phyloP scores from a whole-genome alignment of 2,113 vertebrate species.

The Regulus satrapa region DNA sequence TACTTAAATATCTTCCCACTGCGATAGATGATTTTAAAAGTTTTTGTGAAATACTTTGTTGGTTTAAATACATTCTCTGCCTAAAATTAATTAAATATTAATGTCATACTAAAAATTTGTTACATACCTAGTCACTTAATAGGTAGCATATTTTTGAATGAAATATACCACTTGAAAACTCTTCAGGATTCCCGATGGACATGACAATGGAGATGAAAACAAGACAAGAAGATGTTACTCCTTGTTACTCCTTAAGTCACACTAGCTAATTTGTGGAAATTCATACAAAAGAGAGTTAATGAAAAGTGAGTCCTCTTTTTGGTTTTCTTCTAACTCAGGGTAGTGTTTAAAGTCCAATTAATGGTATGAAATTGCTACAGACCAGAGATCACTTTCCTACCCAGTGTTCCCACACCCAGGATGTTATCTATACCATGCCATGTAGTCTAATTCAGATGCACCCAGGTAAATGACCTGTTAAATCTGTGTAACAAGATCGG shows the following conservation, averaged over 20 bases:
- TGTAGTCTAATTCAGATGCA: not conserved
- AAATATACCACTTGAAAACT: not conserved
- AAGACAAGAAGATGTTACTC: not conserved
- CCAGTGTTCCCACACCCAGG: rapidly evolving
- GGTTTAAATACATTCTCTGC: not conserved
- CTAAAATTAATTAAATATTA: not conserved
- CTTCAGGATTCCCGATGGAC: not conserved
- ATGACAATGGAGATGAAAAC: not conserved
- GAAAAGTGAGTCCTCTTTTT: not conserved
- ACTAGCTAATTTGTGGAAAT: not conserved
- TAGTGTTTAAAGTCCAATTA: not conserved
- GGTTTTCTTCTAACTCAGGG: not conserved
- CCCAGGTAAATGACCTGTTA: not conserved
- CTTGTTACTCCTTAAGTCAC: not conserved
- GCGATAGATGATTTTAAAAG: not conserved
- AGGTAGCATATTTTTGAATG: not conserved
- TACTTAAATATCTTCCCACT: not conserved
- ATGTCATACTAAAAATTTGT: not conserved
- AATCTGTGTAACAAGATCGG: not conserved
- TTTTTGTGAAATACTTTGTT: not conserved
- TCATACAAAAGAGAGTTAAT: not conserved
- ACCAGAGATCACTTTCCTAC: not conserved
- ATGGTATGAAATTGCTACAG: not conserved
- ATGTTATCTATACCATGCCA: not conserved
- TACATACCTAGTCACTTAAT: not conserved